Evolutionary conservation across 2,113 vertebrate species (phyloP).

Genomic region (Australoheros scitulus): DNA sequence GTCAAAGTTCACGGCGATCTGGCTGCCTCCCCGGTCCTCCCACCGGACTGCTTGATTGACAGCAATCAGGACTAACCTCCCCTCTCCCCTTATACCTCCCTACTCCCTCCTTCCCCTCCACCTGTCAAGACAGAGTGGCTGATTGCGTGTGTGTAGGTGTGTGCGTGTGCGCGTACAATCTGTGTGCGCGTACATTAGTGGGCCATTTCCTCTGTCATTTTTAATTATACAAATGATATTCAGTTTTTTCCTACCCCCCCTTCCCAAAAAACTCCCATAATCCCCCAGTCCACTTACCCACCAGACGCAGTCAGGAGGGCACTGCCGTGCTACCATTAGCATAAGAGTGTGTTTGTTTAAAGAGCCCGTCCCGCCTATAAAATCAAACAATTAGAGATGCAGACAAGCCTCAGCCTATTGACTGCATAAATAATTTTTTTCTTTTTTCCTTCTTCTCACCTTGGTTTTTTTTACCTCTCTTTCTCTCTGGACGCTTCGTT

Average conservation of each 20-base stretch:
- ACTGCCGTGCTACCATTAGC: constrained; percentile 85
- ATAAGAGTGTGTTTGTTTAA: constrained; percentile 99
- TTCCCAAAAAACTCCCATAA: constrained; percentile 70
- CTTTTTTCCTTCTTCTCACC: constrained; percentile 66
- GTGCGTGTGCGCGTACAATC: constrained; percentile 6
- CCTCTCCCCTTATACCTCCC: not conserved
- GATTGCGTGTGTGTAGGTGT: constrained; percentile 52
- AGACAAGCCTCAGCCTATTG: constrained; percentile 90
- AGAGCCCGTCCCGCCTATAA: constrained; percentile 87
- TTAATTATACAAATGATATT: constrained; percentile 99
- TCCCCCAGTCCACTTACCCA: constrained; percentile 31
- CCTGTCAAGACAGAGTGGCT: constrained; percentile 89
- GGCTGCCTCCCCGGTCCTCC: constrained; percentile 89
- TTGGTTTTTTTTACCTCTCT: not conserved
- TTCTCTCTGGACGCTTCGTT: constrained; percentile 41
- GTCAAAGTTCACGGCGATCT: constrained; percentile 91
- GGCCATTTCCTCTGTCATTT: constrained; percentile 98
- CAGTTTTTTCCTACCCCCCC: constrained; percentile 85
- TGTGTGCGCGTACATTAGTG: constrained; percentile 27
- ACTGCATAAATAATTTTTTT: constrained; percentile 91
- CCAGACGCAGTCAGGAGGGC: constrained; percentile 79
- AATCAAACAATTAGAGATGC: constrained; percentile 99
- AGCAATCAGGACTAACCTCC: constrained; percentile 88
- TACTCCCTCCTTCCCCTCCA: constrained; percentile 69
- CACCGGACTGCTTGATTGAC: constrained; percentile 92